Evolutionary conservation across 1,140 invertebrate genomes (phyloP), one percentile per base, ranked within the genome.

Genomic region (Tetranychus urticae): DNA sequence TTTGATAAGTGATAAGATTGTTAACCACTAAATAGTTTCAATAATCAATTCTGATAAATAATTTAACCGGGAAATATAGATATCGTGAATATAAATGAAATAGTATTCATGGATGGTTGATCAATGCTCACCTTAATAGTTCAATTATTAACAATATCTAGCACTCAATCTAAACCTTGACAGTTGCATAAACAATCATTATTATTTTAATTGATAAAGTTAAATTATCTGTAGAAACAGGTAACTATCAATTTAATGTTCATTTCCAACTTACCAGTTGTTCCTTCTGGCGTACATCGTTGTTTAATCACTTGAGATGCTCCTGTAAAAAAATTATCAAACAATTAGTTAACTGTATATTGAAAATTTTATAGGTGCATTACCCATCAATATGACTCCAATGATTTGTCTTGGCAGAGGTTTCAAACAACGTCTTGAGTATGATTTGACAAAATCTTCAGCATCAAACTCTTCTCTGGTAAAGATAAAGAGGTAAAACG

Each of bases 391-490:
- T 13, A 63, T 50, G 13, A 63, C 52, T 2, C 62, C 62, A 13
- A 59, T 39, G 23, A 63, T n/a, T 46, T 63, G 62, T 6, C 62
- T 35, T 10, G 58, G 57, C 36, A 63, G 56, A 10, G 59, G 58
- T 34, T 34, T 23, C n/a, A 63, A 42, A 48, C 62, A 63, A 47
- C 36, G n/a, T 14, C 62, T 48, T 7, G 62, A 47, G 47, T 63
- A 61, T 13, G 54, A 63, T 47, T 61, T 60, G 12, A 63, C 58
- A 57, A 33, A 63, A 37, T 60, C 59, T 60, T 63, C 62, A 36
- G 62, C 62, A 23, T 63, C 62, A 39, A 63, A 60, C 45, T 63
- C 62, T 48, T 63, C 62, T 37, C 58, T 62, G 36, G 10, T 42
- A 42, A 52, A n/a, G 12, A 23, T 13, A 8, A 52, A 52, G 23